A percentile compares a stretch with the other conserved stretches of the same genome.
phyloP scores from a whole-genome alignment of 2,888 invertebrate genomes.

The Crepidodera aurea region DNA sequence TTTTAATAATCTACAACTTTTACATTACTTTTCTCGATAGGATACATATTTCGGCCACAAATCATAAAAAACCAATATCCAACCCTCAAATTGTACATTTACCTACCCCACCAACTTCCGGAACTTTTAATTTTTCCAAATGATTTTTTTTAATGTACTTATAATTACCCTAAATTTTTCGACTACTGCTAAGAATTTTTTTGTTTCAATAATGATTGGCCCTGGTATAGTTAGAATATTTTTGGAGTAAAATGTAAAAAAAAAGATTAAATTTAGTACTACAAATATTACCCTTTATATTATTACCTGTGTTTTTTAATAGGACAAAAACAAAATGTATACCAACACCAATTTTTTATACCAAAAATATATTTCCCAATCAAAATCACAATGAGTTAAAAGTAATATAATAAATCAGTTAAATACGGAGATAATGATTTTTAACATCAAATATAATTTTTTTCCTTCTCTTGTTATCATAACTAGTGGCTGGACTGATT shows the following conservation, averaged over 20 bases:
- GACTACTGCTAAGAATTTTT: too few species aligned
- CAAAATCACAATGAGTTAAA: slow-evolving; percentile 54
- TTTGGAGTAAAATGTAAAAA: too few species aligned
- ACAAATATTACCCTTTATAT: neutral
- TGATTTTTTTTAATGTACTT: too few species aligned
- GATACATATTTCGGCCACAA: too few species aligned
- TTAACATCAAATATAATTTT: slow-evolving; percentile 52
- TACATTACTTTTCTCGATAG: too few species aligned
- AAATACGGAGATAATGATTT: slow-evolving; percentile 47
- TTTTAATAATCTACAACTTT: too few species aligned
- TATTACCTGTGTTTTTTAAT: neutral
- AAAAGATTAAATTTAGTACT: neutral
- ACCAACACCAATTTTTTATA: slow-evolving; percentile 47
- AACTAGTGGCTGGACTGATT: slow-evolving; percentile 47
- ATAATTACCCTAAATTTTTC: too few species aligned
- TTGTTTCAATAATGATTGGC: too few species aligned
- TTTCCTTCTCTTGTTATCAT: slow-evolving; percentile 46
- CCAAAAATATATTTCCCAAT: slow-evolving; percentile 58
- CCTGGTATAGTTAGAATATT: neutral
- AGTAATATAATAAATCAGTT: slow-evolving; percentile 35
- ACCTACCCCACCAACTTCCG: too few species aligned
- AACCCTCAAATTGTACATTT: too few species aligned
- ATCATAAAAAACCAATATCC: too few species aligned
- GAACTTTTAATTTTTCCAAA: too few species aligned
- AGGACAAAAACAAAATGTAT: slow-evolving; percentile 24